Conservation (phyloP, 2,888 invertebrate species). For the Automeris io region DNA sequence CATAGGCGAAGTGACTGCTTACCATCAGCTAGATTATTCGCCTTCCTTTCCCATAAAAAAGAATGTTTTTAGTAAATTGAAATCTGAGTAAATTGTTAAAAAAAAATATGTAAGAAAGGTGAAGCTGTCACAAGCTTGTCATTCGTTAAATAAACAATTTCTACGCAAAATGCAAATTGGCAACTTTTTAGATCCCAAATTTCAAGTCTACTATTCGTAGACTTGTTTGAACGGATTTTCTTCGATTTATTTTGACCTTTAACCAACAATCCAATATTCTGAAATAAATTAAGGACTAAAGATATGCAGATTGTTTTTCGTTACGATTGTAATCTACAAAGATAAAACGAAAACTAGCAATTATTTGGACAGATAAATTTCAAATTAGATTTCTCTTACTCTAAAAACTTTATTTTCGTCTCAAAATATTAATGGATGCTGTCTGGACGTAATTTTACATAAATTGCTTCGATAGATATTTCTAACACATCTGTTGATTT, state of each 20-base stretch:
- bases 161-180: too few relatives aligned
- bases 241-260: not conserved
- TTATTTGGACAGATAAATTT: not conserved
- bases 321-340: not conserved
- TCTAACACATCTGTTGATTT: not conserved
- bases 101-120: too few relatives aligned
- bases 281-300: constrained; percentile 5
- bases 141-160: too few relatives aligned
- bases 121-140: too few relatives aligned
- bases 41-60: too few relatives aligned
- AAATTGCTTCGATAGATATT: not conserved
- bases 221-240: not conserved
- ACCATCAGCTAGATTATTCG: too few relatives aligned
- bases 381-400: not conserved
- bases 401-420: not conserved
- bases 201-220: not conserved
- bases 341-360: constrained; percentile 3
- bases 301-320: constrained; percentile 6
- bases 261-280: not conserved
- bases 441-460: not conserved
- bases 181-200: too few relatives aligned
- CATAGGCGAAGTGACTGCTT: too few relatives aligned
- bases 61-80: too few relatives aligned
- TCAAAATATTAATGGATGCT: not conserved
- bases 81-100: too few relatives aligned